phyloP scores from a whole-genome alignment of 2,797 vertebrate genomes.

The Lutjanus campechanus region DNA sequence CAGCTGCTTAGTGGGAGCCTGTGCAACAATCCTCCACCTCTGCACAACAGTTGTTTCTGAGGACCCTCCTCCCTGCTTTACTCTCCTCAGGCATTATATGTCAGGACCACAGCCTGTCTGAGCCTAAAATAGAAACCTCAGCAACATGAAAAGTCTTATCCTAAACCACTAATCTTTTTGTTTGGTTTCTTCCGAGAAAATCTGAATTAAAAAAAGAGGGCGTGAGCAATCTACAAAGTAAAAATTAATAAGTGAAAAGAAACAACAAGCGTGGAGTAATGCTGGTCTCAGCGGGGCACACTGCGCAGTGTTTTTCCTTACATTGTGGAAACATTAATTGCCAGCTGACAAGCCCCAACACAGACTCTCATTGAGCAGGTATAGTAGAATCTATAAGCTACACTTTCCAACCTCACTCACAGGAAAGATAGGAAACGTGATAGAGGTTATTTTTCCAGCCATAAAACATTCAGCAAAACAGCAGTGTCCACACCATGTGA shows the following conservation, averaged over 20 bases:
- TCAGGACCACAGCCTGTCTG: slow-evolving; percentile 56
- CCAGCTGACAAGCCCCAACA: slow-evolving; percentile 68
- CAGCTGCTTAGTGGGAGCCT: slow-evolving; percentile 16
- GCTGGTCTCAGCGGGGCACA: slow-evolving; percentile 22
- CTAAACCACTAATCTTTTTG: slow-evolving; percentile 66
- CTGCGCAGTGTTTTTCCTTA: slow-evolving; percentile 48
- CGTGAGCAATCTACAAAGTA: slow-evolving; percentile 38
- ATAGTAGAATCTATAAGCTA: slow-evolving; percentile 53
- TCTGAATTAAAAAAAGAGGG: slow-evolving; percentile 40
- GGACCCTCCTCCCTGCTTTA: slow-evolving; percentile 33
- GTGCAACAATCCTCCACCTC: slow-evolving; percentile 36
- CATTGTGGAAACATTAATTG: slow-evolving; percentile 71
- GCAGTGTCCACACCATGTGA: slow-evolving; percentile 25
- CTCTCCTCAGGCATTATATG: slow-evolving; percentile 56
- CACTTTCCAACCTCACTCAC: slow-evolving; percentile 36
- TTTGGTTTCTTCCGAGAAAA: slow-evolving; percentile 51
- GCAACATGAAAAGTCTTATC: slow-evolving; percentile 64
- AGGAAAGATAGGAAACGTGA: slow-evolving; percentile 37
- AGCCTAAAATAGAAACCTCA: slow-evolving; percentile 70
- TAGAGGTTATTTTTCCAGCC: slow-evolving; percentile 35
- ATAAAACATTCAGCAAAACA: slow-evolving; percentile 46
- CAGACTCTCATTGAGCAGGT: slow-evolving; percentile 64
- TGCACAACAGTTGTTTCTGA: slow-evolving; percentile 29
- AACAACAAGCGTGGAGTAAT: slow-evolving; percentile 20
- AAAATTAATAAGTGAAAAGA: slow-evolving; percentile 39